Evolutionary conservation across 2,113 vertebrate species (phyloP).

Genomic region (Aptenodytes forsteri): DNA sequence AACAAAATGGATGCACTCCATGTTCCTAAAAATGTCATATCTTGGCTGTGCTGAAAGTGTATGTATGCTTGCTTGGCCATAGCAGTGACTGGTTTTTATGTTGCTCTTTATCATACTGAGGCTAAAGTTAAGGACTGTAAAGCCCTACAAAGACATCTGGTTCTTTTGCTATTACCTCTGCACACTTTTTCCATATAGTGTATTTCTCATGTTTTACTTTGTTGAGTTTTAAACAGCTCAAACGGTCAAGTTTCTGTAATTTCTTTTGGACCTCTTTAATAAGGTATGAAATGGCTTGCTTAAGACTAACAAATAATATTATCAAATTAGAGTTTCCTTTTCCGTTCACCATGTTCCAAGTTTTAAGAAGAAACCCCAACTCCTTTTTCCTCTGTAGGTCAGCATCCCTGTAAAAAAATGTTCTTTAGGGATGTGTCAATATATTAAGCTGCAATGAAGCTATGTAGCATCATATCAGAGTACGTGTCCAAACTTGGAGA

Average conservation of each 20-base stretch:
- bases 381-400: not conserved
- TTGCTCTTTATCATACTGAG: slow-evolving; percentile 24
- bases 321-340: not conserved
- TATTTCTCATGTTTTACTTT: not conserved
- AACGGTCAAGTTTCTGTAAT: not conserved
- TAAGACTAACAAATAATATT: not conserved
- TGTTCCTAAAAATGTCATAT: slow-evolving; percentile 47
- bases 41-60: slow-evolving; percentile 7
- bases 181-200: not conserved
- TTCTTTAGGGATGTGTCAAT: not conserved
- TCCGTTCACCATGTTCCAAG: accelerated
- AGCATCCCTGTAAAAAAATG: not conserved
- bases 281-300: not conserved
- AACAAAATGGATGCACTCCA: slow-evolving; percentile 53
- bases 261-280: not conserved
- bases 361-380: not conserved
- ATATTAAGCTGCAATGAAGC: not conserved
- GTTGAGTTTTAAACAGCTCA: not conserved
- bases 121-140: not conserved
- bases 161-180: slow-evolving; percentile 10
- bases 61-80: not conserved
- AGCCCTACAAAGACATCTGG: slow-evolving; percentile 17
- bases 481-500: not conserved
- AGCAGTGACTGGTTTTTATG: slow-evolving; percentile 8
- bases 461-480: not conserved